Evolutionary conservation across 1,140 invertebrate species (phyloP), one percentile per base, ranked within the genome.

Genomic region (Globodera ellingtonae): DNA sequence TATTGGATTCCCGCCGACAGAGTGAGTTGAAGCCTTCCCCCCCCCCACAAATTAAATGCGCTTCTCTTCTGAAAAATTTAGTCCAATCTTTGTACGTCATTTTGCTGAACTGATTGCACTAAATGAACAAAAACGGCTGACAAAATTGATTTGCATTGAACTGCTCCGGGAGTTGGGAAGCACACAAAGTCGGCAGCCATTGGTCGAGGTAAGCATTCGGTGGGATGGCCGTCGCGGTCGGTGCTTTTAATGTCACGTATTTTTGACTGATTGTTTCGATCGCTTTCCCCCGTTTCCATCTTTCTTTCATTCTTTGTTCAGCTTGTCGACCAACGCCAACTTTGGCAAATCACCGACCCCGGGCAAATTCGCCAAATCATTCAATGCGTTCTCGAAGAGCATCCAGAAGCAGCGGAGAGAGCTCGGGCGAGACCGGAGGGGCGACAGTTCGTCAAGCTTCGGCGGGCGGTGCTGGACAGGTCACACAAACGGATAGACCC

Each of bases 51-150:
- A 44, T 62, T 78, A 65, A 5, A 50, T 9, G 15, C 18, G 9
- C n/a, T 80, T 79, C 3, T 35, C 35, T 35, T 56, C 4, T 52
- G n/a, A 50, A 47, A 44, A 35, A n/a, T 56, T 81, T 18, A 81
- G 79, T 82, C 52, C 47, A 44, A 10, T 21, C 24, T 46, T 66
- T 18, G 46, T 82, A 18, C 47, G 24, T 24, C 52, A 47, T 50
- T 83, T 72, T 56, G 50, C 72, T 48, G 56, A 69, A 21, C 10
- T 82, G 9, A 83, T 82, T 76, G 44, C 72, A 18, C 67, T 83
- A 5, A 24, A 52, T 24, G 15, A 62, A 62, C 48, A 79, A 44
- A 76, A 52, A n/a, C 59, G 24, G 50, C 21, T 83, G 6, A 83
- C 81, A 6, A 67, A 73, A 48, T 59, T 84, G 13, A 21, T 62